Evolutionary conservation across 2,113 vertebrate species (phyloP).

Genomic region (Brachyhypopomus gauderio): DNA sequence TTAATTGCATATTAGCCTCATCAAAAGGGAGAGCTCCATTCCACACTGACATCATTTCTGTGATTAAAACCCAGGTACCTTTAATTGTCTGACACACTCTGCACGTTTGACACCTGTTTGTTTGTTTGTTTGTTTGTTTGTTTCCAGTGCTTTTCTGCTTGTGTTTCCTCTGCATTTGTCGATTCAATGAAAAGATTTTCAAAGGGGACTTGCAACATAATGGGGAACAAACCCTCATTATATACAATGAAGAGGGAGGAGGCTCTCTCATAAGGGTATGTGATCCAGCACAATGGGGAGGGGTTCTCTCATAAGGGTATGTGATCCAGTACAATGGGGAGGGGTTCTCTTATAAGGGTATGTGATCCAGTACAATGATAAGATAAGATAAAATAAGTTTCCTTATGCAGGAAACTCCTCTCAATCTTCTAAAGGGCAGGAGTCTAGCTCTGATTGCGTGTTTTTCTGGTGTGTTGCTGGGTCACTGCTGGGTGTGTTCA

Average conservation of each 20-base stretch:
- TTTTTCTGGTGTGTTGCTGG: too few species aligned
- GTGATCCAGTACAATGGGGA: constrained; percentile 50
- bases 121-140: constrained; percentile 1
- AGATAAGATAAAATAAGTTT: too few species aligned
- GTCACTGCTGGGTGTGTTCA: too few species aligned
- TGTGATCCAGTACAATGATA: not conserved
- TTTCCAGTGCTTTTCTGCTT: constrained; percentile 65
- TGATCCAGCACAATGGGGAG: constrained; percentile 55
- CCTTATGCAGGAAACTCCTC: too few species aligned
- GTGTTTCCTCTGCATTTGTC: constrained; percentile 36
- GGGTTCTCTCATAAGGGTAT: constrained; percentile 62
- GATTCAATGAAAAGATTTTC: not conserved
- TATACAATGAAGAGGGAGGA: constrained; percentile 74
- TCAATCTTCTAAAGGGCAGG: too few species aligned
- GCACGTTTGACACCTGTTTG: too few species aligned
- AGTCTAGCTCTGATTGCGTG: too few species aligned
- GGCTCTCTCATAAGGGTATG: constrained; percentile 61
- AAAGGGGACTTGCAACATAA: constrained; percentile 34
- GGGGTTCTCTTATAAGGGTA: constrained; percentile 64
- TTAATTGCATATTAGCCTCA: not conserved
- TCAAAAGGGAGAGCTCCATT: not conserved
- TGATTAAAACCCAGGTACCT: not conserved
- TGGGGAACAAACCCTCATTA: constrained; percentile 69
- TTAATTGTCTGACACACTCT: not conserved
- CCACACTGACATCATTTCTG: not conserved